Base-by-base conservation (phyloP, 2,888 invertebrate genomes). In the Platycheirus rosarum region DNA sequence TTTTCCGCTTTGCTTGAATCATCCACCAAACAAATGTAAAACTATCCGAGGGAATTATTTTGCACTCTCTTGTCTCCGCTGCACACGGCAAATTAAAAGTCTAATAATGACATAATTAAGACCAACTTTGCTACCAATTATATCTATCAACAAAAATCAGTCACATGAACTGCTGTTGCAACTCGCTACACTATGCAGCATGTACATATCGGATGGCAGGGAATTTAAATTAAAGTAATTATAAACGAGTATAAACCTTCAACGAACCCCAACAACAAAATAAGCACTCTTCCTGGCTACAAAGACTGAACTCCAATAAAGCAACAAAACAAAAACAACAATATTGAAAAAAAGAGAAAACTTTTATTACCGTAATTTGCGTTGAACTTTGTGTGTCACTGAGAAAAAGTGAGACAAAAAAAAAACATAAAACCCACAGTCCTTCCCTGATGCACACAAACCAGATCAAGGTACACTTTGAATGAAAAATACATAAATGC, bases 381-480 rank as follows among this genome's bases (percentile, higher is more conserved):
- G 55, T 35, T 78, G 71, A 78, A 79, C 68, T 68, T 74, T 74
- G 66, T 66, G 53, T 62, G 78, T 68, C 78, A 68, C 62, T 65
- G 29, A 44, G 20, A 4, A 57, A 55, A 55, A 55, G 20, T 55
- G 37, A 20, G 2, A 8, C 20, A 37, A 20, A 20, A 32, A 53
- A 1, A 70, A 46, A 57, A 20, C n/a, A 23, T 7, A 40, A 57
- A 57, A 37, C 35, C 44, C 42, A 40, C 70, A 48, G 44, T 46
- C 57, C 68, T 57, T 57, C 46, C 57, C 32, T 32, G 29, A 32
- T 18, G 20, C 37, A 18, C 32, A 53, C 35, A 77, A 82, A 82
- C 62, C 76, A 82, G 82, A 82, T 73, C 82, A 82, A 82, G 82
- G 76, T 71, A 55, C 55, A 49, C 14, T 44, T 26, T 42, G 23